phyloP scores from a whole-genome alignment of 2,797 vertebrate genomes.

The Pterois miles region DNA sequence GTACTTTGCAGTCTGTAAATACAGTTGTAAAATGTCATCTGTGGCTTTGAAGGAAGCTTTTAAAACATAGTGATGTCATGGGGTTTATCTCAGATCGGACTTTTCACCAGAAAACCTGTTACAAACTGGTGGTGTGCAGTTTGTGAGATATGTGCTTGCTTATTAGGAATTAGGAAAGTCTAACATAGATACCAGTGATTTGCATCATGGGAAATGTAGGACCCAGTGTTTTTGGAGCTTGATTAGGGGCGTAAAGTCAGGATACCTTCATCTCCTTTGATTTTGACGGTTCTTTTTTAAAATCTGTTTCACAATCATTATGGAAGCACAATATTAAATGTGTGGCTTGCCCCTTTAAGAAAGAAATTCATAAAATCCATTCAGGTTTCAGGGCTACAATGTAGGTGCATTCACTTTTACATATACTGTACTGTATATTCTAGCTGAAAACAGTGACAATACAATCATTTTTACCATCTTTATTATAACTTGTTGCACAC shows the following conservation, averaged over 20 bases:
- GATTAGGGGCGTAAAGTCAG: neutral
- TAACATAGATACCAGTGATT: neutral
- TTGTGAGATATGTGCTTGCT: neutral
- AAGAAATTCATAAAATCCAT: neutral
- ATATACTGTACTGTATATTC: neutral
- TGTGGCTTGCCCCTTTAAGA: neutral
- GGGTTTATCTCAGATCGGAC: neutral
- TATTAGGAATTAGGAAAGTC: neutral
- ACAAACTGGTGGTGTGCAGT: neutral
- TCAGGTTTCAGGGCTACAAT: neutral
- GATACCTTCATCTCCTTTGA: neutral
- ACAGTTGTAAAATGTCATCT: neutral
- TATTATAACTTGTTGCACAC: neutral
- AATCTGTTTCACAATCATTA: neutral
- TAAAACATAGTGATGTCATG: too few relatives aligned
- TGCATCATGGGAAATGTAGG: neutral
- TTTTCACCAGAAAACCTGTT: neutral
- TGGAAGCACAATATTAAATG: neutral
- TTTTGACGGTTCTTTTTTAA: neutral
- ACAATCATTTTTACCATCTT: neutral
- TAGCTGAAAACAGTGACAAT: neutral
- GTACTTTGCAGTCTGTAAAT: too few relatives aligned
- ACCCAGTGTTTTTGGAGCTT: neutral
- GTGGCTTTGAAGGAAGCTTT: neutral
- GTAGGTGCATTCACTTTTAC: neutral